Conservation (phyloP, 2,888 invertebrate genomes). For the Plebejus melissa region DNA sequence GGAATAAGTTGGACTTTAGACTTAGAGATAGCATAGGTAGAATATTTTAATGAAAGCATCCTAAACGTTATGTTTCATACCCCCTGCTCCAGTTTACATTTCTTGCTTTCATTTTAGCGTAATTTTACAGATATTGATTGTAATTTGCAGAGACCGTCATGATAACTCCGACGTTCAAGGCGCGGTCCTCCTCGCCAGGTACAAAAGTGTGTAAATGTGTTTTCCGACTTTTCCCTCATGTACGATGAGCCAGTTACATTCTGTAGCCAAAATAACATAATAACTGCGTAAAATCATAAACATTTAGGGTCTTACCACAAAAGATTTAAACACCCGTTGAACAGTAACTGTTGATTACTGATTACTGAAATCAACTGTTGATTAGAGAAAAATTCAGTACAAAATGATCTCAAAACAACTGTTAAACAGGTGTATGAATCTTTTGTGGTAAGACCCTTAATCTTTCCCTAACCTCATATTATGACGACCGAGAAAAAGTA, state of each 20-base stretch:
- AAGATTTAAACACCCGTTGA: too few relatives aligned
- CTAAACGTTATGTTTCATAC: background rate
- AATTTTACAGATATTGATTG: constrained; percentile 51
- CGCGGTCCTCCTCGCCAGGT: constrained; percentile 87
- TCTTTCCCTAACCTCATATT: background rate
- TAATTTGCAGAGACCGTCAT: constrained; percentile 84
- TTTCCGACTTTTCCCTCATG: constrained; percentile 37
- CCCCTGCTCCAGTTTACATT: background rate
- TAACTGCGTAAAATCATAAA: constrained; percentile 22
- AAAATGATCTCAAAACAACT: too few relatives aligned
- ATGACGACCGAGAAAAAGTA: background rate
- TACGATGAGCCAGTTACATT: constrained; percentile 22
- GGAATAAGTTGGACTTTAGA: background rate
- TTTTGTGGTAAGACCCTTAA: background rate
- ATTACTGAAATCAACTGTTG: too few relatives aligned
- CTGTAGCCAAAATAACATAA: constrained; percentile 7
- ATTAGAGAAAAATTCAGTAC: too few relatives aligned
- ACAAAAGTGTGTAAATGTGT: constrained; percentile 50
- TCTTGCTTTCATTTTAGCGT: background rate
- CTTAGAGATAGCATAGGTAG: background rate
- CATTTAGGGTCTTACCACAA: background rate
- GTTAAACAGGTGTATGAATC: too few relatives aligned
- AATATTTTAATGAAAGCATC: background rate
- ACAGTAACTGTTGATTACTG: too few relatives aligned
- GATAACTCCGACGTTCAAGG: constrained; percentile 90